Percentiles rank a stretch among this genome's conserved stretches.
Evolutionary conservation across 2,888 invertebrate genomes (phyloP).

Genomic region (Agonopterix subpropinquella): DNA sequence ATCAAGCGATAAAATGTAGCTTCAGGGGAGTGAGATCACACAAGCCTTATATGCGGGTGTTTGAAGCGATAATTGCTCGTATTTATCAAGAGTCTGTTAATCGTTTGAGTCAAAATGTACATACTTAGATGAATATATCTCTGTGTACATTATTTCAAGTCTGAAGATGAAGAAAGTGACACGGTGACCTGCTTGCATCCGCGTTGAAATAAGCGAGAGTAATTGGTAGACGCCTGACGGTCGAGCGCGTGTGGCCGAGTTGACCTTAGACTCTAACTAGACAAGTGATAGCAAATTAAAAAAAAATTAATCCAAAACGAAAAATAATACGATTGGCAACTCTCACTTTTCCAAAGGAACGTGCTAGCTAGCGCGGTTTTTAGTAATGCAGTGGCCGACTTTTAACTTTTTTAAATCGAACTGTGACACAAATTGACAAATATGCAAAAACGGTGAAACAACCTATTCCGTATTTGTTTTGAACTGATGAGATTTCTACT

Average conservation of each 20-base stretch:
- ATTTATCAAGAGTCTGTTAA: conserved; percentile 2
- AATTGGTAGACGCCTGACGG: conserved; percentile 35
- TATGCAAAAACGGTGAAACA: too few species aligned
- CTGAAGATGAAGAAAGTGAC: conserved; percentile 60
- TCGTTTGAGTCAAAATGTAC: conserved; percentile 1
- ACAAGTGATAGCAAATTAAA: not conserved
- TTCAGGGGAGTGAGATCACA: conserved; percentile 25
- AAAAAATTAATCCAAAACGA: too few species aligned
- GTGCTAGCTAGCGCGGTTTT: too few species aligned
- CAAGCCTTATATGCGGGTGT: conserved; percentile 11
- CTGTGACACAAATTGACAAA: too few species aligned
- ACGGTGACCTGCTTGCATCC: conserved; percentile 46
- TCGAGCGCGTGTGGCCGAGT: conserved; percentile 7
- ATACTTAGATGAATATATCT: conserved; percentile 2
- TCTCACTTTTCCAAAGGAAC: too few species aligned
- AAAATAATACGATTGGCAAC: too few species aligned
- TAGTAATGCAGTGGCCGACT: too few species aligned
- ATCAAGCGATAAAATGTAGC: conserved; percentile 19
- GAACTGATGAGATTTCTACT: too few species aligned
- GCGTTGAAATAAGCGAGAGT: conserved; percentile 51
- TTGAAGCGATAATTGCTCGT: conserved; percentile 8
- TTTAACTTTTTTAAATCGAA: too few species aligned
- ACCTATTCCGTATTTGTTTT: too few species aligned
- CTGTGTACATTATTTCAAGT: conserved; percentile 9
- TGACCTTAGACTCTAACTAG: conserved; percentile 14